Base-by-base conservation (phyloP, 2,797 vertebrate genomes). In the Chaetophractus vellerosus region DNA sequence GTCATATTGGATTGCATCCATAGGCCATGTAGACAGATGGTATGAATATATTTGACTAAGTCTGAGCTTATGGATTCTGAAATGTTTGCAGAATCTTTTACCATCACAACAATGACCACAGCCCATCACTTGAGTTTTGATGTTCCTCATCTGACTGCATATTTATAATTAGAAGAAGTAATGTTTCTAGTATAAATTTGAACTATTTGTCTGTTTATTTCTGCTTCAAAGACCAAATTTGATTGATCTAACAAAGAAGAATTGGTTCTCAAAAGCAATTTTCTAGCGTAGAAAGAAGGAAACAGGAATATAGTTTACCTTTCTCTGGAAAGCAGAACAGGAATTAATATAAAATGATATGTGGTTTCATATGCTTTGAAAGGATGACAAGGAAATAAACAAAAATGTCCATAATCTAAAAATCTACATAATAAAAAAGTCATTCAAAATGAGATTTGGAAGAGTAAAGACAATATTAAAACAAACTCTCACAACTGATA, bases 31-130 rank as follows among this genome's bases (percentile, higher is more conserved):
- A 50, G 92, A 81, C 91, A 96, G 81, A 94, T 91, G 90, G 90
- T 24, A 75, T 28, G 78, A 78, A 21, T 57, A 63, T 82, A 57
- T 95, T 90, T 93, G 50, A 93, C 36, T 89, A 61, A 94, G n/a
- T 71, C 59, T 92, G 36, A 94, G 66, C 75, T 83, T 88, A 94
- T 80, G 45, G 82, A 78, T 92, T 93, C 86, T 89, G 88, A 93
- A 96, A 93, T 94, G 75, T 94, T 94, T 96, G 66, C 80, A 87
- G 86, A 92, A 92, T 91, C 74, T 95, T 97, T 93, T 84, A 91
- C 45, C 84, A 95, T 90, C 75, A 96, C 79, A 94, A 24, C 71
- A 74, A 83, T 11, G 55, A 41, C 87, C 82, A 94, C 24, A 92
- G 50, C 28, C 64, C 78, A 79, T 93, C 68, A 88, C 48, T 94